Conservation (phyloP, 2,888 invertebrate species). For the Clanis bilineata region DNA sequence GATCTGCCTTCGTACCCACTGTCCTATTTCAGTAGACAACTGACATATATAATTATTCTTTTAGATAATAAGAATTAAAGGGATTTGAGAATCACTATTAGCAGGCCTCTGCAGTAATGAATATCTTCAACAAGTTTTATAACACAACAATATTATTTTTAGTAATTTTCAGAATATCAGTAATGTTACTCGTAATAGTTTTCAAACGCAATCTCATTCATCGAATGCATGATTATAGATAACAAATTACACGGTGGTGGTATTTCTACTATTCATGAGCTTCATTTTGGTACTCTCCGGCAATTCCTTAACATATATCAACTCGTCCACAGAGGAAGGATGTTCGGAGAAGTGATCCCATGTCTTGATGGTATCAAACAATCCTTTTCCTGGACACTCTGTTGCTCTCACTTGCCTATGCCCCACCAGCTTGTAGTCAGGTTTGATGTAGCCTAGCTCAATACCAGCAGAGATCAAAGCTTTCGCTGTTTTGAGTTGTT, state of each 20-base stretch:
- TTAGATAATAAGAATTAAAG: too few species aligned
- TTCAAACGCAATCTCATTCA: too few species aligned
- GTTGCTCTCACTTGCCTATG: constrained; percentile 68
- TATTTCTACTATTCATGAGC: background rate
- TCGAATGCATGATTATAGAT: too few species aligned
- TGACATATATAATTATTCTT: too few species aligned
- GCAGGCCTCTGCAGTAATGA: too few species aligned
- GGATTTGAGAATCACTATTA: too few species aligned
- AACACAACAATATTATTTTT: too few species aligned
- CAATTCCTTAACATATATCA: constrained; percentile 42
- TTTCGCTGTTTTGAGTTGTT: constrained; percentile 82
- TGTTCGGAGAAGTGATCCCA: constrained; percentile 81
- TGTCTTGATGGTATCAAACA: constrained; percentile 81
- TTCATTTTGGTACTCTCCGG: constrained; percentile 30
- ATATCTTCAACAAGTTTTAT: too few species aligned
- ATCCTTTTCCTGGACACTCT: constrained; percentile 84
- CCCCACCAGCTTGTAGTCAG: constrained; percentile 41
- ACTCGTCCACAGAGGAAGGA: constrained; percentile 44
- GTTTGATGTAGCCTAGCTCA: constrained; percentile 80
- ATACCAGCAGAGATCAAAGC: constrained; percentile 84
- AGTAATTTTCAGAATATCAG: too few species aligned
- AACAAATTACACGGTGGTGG: background rate
- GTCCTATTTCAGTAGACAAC: too few species aligned
- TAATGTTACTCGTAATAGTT: too few species aligned
- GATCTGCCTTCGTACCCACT: too few species aligned